These are phyloP conservation scores for Lepus europaeus DNA, from an alignment of 2,113 vertebrate genomes.

Conservation along the genomic window DNA sequence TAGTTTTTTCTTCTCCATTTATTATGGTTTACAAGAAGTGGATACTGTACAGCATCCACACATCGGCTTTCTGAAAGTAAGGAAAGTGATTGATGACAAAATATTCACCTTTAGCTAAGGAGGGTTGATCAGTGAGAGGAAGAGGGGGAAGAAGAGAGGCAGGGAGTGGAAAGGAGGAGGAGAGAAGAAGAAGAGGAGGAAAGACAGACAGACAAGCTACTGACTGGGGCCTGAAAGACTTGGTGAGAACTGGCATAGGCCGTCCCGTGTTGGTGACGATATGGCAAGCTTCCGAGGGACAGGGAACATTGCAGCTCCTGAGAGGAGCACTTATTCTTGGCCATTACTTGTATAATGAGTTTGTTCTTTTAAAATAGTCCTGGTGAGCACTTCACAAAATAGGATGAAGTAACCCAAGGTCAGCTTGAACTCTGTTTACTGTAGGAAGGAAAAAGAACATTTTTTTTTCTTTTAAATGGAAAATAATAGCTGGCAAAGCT, in stretches of 20 bases:
- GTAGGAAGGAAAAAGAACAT: neutral
- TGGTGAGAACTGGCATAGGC: neutral
- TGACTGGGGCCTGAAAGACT: neutral
- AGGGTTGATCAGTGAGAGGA: neutral
- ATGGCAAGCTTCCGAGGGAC: neutral
- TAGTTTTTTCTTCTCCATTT: neutral
- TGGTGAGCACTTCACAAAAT: neutral
- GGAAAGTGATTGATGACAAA: neutral
- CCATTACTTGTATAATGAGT: neutral
- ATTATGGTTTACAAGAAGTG: neutral
- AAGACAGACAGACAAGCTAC: neutral
- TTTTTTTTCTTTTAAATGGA: constrained; percentile 38
- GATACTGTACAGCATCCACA: neutral
- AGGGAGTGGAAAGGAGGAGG: neutral
- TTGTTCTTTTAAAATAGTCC: constrained; percentile 55
- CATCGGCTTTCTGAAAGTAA: constrained; percentile 35
- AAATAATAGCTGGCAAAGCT: constrained; percentile 51
- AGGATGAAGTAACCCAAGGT: constrained; percentile 54
- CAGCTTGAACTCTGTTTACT: constrained; percentile 61
- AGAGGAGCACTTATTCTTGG: neutral
- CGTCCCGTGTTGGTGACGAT: rapidly evolving
- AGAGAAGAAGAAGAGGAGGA: too few species aligned
- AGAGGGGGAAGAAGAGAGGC: neutral
- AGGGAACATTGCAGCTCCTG: neutral
- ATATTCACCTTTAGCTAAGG: neutral